Evolutionary conservation across 1,140 invertebrate species (phyloP).

Genomic region (Hermetia illucens): DNA sequence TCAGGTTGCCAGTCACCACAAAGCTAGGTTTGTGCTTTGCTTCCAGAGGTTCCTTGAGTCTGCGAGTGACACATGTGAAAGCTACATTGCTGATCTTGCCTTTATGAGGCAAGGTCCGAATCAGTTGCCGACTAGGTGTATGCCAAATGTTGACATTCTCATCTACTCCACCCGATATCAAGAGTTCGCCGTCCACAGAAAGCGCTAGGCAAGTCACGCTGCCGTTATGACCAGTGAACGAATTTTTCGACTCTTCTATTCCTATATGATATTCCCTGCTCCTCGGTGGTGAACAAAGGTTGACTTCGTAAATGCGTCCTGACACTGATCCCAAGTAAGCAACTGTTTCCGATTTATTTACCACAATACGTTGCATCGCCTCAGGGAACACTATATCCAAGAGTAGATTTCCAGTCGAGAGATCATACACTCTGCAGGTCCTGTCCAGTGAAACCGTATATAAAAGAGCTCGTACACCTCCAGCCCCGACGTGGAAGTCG

Average conservation of each 20-base stretch:
- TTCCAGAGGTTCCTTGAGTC: slow-evolving; percentile 29
- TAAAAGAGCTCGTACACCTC: slow-evolving; percentile 46
- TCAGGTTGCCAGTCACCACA: slow-evolving; percentile 27
- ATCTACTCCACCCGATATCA: slow-evolving; percentile 64
- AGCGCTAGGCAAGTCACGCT: slow-evolving; percentile 51
- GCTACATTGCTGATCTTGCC: slow-evolving; percentile 56
- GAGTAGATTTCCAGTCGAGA: slow-evolving; percentile 48
- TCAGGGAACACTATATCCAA: slow-evolving; percentile 59
- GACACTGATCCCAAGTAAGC: slow-evolving; percentile 56
- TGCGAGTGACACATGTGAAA: slow-evolving; percentile 36
- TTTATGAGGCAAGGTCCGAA: slow-evolving; percentile 53
- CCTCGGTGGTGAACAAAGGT: slow-evolving; percentile 48
- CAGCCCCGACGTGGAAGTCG: slow-evolving; percentile 52
- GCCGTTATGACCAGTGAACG: slow-evolving; percentile 49
- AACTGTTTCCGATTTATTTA: slow-evolving; percentile 52
- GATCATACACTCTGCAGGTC: slow-evolving; percentile 68
- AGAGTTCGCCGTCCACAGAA: slow-evolving; percentile 46
- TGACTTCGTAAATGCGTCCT: slow-evolving; percentile 53
- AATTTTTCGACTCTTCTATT: slow-evolving; percentile 30
- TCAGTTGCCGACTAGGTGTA: slow-evolving; percentile 52
- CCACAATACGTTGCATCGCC: slow-evolving; percentile 49
- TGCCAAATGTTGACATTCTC: slow-evolving; percentile 65
- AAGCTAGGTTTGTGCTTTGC: slow-evolving; percentile 32
- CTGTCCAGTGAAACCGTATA: slow-evolving; percentile 66
- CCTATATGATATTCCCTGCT: slow-evolving; percentile 46